Base-by-base conservation (phyloP, 2,888 invertebrate species). In the Ochropleura leucogaster region DNA sequence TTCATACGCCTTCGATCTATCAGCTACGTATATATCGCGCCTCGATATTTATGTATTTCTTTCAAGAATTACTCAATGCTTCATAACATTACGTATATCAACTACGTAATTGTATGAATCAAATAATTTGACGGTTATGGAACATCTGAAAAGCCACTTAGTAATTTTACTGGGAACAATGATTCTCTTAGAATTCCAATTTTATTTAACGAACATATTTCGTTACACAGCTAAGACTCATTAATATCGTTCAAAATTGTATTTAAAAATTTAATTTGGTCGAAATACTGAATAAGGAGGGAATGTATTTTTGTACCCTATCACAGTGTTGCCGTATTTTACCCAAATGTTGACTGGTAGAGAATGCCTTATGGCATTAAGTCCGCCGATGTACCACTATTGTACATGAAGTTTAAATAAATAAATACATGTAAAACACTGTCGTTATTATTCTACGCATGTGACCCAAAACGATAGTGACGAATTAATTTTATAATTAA, bases 401-500 rank as follows among this genome's bases (percentile, higher is more conserved):
- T 30, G 30, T 3, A 30, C 30, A 30, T 30, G 30, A 30, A 30
- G 30, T 30, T 30, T 30, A 30, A 30, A 30, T 30, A 30, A 30
- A 30, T 30, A 30, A 30, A 30, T 30, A 40, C 47, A 69, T 69
- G 6, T 68, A 40, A 66, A 60, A 73, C 42, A 66, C 8, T 49
- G 51, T 49, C 0, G 68, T 77, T 66, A 73, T 69, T 49, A 70
- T 55, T 67, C 62, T 30, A 55, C 10, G 7, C 60, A 64, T 49
- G 20, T 49, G 66, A 64, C 72, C 72, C 67, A 68, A 53, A 73
- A 65, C 30, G n/a, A 62, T 72, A 72, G 40, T 47, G 46, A 65
- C 20, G 44, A 75, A 79, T 82, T 79, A 65, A 82, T 75, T 82
- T 80, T 49, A 69, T 74, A 68, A 74, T 77, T 69, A 77, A 69